These are phyloP conservation scores for Halcyon leucocephala DNA, from an alignment of 2,797 vertebrate species.

Conservation along the genomic window DNA sequence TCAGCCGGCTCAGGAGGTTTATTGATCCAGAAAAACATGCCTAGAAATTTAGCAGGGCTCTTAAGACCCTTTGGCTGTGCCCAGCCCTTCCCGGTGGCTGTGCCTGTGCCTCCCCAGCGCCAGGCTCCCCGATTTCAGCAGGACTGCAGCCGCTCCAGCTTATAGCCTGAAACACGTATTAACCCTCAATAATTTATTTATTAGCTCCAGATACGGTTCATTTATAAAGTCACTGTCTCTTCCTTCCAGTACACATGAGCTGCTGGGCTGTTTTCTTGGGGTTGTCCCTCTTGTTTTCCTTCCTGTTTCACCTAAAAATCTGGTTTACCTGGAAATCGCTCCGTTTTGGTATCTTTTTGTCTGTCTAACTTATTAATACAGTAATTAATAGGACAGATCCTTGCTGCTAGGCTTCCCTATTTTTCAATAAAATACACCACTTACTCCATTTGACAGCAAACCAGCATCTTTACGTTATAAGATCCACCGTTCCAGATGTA, in stretches of 20 bases:
- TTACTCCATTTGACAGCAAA: neutral
- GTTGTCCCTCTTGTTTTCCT: neutral
- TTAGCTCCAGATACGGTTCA: neutral
- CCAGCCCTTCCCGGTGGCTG: neutral
- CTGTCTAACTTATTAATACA: neutral
- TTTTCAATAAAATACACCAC: neutral
- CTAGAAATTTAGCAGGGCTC: neutral
- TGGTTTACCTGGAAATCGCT: neutral
- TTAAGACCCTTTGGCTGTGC: neutral
- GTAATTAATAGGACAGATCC: neutral
- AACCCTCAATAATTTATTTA: neutral
- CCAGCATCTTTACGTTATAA: neutral
- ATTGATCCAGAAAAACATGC: neutral
- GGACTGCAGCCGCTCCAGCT: neutral
- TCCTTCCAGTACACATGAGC: neutral
- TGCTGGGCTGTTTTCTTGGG: neutral
- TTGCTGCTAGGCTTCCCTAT: neutral
- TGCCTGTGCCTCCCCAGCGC: accelerated
- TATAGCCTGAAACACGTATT: neutral
- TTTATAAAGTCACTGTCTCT: neutral
- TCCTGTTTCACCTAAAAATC: neutral
- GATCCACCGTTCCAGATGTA: accelerated
- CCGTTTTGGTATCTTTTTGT: accelerated
- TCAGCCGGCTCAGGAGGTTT: neutral
- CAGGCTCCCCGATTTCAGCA: accelerated